These are phyloP conservation scores for Stichodactyla mertensii DNA, from an alignment of 64 coral and sea anemone species.

Conservation along the genomic window DNA sequence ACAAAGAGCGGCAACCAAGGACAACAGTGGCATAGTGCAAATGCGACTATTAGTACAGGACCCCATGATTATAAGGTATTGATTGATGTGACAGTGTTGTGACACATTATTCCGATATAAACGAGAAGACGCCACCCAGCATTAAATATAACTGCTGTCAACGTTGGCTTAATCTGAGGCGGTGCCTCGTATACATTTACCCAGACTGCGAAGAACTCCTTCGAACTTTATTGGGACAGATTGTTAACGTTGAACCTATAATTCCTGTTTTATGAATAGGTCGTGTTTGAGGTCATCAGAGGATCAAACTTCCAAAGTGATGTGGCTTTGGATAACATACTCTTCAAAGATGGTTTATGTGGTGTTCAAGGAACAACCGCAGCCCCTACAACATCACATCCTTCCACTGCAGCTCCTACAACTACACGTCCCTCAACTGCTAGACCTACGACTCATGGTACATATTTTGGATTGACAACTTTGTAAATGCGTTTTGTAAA, in stretches of 20 bases:
- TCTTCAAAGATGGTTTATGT: background rate
- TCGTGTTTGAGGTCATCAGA: background rate
- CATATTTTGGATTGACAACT: too few relatives aligned
- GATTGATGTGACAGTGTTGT: too few relatives aligned
- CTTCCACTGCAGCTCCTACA: background rate
- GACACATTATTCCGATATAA: too few relatives aligned
- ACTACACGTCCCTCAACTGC: background rate
- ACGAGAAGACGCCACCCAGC: too few relatives aligned
- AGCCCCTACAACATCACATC: background rate
- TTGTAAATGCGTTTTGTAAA: too few relatives aligned
- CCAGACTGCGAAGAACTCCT: too few relatives aligned
- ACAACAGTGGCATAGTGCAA: slow-evolving; percentile 39
- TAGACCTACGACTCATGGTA: background rate
- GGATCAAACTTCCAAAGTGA: background rate
- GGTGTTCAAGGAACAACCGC: background rate
- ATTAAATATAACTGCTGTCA: too few relatives aligned
- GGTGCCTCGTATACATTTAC: too few relatives aligned
- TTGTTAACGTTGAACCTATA: too few relatives aligned
- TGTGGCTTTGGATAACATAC: background rate
- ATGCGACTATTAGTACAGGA: slow-evolving; percentile 13
- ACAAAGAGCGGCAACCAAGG: slow-evolving; percentile 49
- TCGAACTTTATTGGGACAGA: too few relatives aligned
- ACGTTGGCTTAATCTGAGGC: too few relatives aligned
- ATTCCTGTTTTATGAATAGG: background rate
- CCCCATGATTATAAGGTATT: slow-evolving; percentile 23